Evolutionary conservation across 2,797 vertebrate species (phyloP).

Genomic region (Acestrorhynchus altus): DNA sequence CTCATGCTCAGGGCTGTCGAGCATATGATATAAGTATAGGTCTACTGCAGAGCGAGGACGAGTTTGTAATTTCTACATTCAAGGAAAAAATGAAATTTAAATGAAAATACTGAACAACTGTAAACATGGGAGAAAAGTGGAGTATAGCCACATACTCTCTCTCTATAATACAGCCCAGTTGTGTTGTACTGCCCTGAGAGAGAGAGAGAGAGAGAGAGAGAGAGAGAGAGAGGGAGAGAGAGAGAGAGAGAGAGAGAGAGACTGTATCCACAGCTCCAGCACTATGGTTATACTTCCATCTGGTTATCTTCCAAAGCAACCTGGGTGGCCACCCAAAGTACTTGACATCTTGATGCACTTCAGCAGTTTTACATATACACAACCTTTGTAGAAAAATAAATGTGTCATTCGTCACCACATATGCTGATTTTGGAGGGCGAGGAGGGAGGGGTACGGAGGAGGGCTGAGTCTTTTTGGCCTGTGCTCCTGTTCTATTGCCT

Average conservation of each 20-base stretch:
- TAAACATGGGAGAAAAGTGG: constrained; percentile 56
- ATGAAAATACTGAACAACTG: constrained; percentile 24
- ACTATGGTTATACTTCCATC: constrained; percentile 94
- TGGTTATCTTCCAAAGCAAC: constrained; percentile 99
- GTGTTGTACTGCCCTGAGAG: constrained; percentile 55
- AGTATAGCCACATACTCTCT: constrained; percentile 47
- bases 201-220: constrained; percentile 47
- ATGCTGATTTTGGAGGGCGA: constrained; percentile 91
- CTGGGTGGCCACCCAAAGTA: constrained; percentile 99
- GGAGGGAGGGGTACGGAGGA: constrained; percentile 54
- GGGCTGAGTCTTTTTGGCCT: constrained; percentile 63
- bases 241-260: constrained; percentile 30
- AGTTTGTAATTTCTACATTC: constrained; percentile 40
- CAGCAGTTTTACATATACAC: constrained; percentile 99
- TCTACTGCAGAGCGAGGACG: no score
- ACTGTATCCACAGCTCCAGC: constrained; percentile 79
- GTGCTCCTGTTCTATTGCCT: constrained; percentile 77
- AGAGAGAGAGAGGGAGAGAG: constrained; percentile 19
- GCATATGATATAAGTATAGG: no score
- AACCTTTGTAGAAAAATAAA: constrained; percentile 99
- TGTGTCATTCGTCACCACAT: constrained; percentile 99
- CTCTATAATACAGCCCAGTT: constrained; percentile 45
- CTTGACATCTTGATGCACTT: constrained; percentile 99
- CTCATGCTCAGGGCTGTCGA: no score
- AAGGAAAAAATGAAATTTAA: constrained; percentile 47